Evolutionary conservation across 2,113 vertebrate genomes (phyloP).

Genomic region (Steatornis caripensis): DNA sequence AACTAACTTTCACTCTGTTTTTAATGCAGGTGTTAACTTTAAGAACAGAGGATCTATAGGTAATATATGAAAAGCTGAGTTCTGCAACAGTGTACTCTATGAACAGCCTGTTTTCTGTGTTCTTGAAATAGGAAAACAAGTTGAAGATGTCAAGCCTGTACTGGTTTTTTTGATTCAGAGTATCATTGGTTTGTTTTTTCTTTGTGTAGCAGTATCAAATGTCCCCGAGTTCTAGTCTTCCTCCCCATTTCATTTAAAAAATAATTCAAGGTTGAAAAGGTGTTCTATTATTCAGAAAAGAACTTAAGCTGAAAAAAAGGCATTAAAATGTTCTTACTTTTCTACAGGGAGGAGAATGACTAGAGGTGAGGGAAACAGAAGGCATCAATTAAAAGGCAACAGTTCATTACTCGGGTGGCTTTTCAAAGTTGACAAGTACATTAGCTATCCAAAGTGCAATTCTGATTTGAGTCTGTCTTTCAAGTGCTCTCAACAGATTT

Average conservation of each 20-base stretch:
- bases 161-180: neutral
- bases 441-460: conserved; percentile 32
- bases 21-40: neutral
- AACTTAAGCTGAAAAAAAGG: neutral
- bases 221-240: neutral
- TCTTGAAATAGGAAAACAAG: neutral
- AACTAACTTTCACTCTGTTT: neutral
- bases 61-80: neutral
- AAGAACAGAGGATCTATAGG: neutral
- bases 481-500: conserved; percentile 25
- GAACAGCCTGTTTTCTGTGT: neutral
- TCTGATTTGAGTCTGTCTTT: conserved; percentile 24
- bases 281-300: neutral
- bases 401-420: conserved; percentile 37
- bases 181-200: neutral
- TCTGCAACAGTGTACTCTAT: neutral
- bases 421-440: conserved; percentile 38
- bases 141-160: neutral
- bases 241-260: neutral
- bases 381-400: neutral
- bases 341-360: neutral
- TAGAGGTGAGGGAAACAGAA: conserved; percentile 8
- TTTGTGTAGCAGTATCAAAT: neutral
- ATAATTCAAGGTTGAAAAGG: neutral
- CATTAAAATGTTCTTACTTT: neutral